Evolutionary conservation across 2,888 invertebrate species (phyloP).

Genomic region (Fragum whitleyi): DNA sequence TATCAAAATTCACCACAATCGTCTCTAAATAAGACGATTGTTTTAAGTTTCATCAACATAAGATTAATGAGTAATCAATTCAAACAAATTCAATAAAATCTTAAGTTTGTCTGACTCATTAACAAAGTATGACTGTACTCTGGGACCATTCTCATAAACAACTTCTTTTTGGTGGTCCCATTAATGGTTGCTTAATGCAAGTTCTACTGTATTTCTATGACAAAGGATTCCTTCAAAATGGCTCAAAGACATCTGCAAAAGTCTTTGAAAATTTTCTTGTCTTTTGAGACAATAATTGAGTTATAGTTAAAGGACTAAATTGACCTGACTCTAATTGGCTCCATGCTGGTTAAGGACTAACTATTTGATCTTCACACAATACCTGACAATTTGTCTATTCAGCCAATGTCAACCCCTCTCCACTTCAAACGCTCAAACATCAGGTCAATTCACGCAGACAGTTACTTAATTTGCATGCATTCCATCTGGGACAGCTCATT

Average conservation of each 20-base stretch:
- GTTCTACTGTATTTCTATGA: too few relatives aligned
- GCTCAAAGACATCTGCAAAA: not conserved
- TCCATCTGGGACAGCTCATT: conserved; percentile 7
- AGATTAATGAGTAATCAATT: too few relatives aligned
- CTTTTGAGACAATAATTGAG: conserved; percentile 6
- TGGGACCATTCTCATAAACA: too few relatives aligned
- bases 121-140: too few relatives aligned
- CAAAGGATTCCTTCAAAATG: too few relatives aligned
- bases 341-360: conserved; percentile 16
- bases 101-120: too few relatives aligned
- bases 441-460: conserved; percentile 14
- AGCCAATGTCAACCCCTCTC: not conserved
- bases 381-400: conserved; percentile 23
- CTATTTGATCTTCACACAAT: conserved; percentile 23
- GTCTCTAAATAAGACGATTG: too few relatives aligned
- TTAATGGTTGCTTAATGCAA: too few relatives aligned
- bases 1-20: too few relatives aligned
- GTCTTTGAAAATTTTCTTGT: not conserved
- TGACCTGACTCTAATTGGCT: conserved; percentile 6
- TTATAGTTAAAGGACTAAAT: conserved; percentile 8
- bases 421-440: conserved; percentile 5
- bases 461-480: conserved; percentile 21
- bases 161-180: too few relatives aligned
- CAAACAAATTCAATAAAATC: too few relatives aligned
- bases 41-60: too few relatives aligned